Base-by-base conservation (phyloP, 2,888 invertebrate species). In the Nezara viridula region DNA sequence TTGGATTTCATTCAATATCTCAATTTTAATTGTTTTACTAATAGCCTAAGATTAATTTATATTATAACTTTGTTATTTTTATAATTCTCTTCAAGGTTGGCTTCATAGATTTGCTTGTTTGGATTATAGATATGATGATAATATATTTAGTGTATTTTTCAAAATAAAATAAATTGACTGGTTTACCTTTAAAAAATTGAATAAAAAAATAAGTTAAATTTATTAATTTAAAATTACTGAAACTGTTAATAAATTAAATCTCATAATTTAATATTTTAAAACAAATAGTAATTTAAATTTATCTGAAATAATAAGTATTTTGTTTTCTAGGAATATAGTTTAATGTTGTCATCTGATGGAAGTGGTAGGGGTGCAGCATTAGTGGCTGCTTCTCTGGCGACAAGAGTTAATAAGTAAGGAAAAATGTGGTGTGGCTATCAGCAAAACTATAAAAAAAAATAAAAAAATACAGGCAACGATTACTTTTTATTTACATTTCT, bases 301-400 rank as follows among this genome's bases (percentile, higher is more conserved):
- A 85, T 89, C 27, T 44, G 40, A 88, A 73, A 88, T 37, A 47
- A 21, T 37, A 73, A 49, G 44, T 55, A 86, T 89, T 55, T 89
- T 89, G 89, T 89, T 90, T 92, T 81, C 19, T 94, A 95, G 19
- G 95, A 97, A 95, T 98, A 98, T 93, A 96, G 97, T 93, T 94
- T 99, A 92, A 98, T 98, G 98, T 93, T 98, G 89, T 98, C 98
- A 1, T 98, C 98, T 93, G 98, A 98, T 93, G 98, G 98, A 88
- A 98, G 98, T 92, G 98, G 98, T n/a, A 96, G 98, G 92, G 98
- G 98, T 49, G 98, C 98, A 88, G 98, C 98, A 90, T 94, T 98
- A 89, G 98, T 98, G 24, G 98, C 98, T n/a, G 98, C 98, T 19
- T 98, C 90, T 44, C n/a, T 73, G 4, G 3, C 2, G 1, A 44